phyloP scores from a whole-genome alignment of 2,888 invertebrate species.

The Achlya flavicornis region DNA sequence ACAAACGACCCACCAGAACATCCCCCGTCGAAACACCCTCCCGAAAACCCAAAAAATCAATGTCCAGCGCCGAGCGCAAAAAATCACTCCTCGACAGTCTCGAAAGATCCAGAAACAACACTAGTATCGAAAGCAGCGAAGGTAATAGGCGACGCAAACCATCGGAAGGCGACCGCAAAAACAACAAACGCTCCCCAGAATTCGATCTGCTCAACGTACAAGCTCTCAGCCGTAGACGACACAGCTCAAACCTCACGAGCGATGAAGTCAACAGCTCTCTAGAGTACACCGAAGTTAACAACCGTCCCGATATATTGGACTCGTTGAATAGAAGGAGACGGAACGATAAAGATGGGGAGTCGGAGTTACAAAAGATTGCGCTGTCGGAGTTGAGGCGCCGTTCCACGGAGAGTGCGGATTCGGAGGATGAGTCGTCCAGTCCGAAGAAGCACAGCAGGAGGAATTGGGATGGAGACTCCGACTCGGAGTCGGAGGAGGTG shows the following conservation, averaged over 20 bases:
- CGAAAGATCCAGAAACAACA: constrained; percentile 76
- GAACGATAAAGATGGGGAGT: constrained; percentile 60
- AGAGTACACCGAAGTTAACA: constrained; percentile 78
- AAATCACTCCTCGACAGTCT: constrained; percentile 76
- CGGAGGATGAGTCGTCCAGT: constrained; percentile 68
- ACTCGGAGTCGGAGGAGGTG: constrained; percentile 87
- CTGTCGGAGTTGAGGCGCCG: constrained; percentile 71
- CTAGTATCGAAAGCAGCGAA: constrained; percentile 78
- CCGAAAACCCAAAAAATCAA: constrained; percentile 77
- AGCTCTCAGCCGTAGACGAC: constrained; percentile 70
- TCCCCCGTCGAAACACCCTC: constrained; percentile 71
- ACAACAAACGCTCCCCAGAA: constrained; percentile 74
- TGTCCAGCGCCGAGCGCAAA: constrained; percentile 80
- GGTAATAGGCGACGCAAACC: constrained; percentile 69
- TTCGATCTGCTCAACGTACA: constrained; percentile 75
- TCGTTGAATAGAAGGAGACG: constrained; percentile 66
- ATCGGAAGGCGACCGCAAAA: constrained; percentile 69
- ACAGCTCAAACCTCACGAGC: constrained; percentile 78
- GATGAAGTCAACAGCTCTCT: constrained; percentile 79
- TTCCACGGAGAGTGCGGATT: constrained; percentile 73
- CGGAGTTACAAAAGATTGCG: constrained; percentile 70
- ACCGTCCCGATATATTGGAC: constrained; percentile 77
- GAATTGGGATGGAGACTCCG: constrained; percentile 79
- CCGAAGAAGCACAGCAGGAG: constrained; percentile 68
- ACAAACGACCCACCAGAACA: constrained; percentile 67